A percentile compares a stretch with the other conserved stretches of the same genome.
Evolutionary conservation across 2,888 invertebrate genomes (phyloP).

Genomic region (Megaustenia siamemsis): DNA sequence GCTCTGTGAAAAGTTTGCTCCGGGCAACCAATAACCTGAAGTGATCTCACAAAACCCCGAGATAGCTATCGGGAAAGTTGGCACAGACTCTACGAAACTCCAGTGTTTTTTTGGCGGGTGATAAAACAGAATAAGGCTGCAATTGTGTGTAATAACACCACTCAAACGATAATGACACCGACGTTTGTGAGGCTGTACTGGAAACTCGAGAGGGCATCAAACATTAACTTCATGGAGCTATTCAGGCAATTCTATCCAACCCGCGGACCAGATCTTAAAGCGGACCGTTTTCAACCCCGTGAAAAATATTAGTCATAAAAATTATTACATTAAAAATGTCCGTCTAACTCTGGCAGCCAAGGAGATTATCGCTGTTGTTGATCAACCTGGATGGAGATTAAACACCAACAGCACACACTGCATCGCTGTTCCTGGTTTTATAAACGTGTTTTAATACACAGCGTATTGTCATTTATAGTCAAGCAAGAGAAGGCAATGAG

Average conservation of each 20-base stretch:
- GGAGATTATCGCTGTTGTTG: not conserved
- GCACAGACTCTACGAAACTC: not conserved
- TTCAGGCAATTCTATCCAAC: not conserved
- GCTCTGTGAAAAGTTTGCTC: no score
- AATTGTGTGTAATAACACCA: constrained; percentile 33
- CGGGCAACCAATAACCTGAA: no score
- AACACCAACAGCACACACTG: not conserved
- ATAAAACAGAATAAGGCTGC: constrained; percentile 17
- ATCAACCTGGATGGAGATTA: constrained; percentile 9
- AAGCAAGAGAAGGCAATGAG: no score
- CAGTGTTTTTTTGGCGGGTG: not conserved
- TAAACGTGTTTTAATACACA: not conserved
- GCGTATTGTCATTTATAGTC: no score
- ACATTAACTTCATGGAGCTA: not conserved
- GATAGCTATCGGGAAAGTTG: not conserved
- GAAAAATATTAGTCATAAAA: not conserved
- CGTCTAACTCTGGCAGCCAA: not conserved
- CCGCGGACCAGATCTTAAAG: not conserved
- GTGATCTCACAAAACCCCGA: no score
- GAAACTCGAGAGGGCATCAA: constrained; percentile 26
- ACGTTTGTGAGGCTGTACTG: not conserved
- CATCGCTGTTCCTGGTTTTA: not conserved
- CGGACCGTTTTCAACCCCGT: not conserved
- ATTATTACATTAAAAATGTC: constrained; percentile 17
- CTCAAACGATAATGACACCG: constrained; percentile 21